A percentile compares a stretch with the other conserved stretches of the same genome.
Evolutionary conservation across 2,888 invertebrate species (phyloP).

Genomic region (Augiades crinisus): DNA sequence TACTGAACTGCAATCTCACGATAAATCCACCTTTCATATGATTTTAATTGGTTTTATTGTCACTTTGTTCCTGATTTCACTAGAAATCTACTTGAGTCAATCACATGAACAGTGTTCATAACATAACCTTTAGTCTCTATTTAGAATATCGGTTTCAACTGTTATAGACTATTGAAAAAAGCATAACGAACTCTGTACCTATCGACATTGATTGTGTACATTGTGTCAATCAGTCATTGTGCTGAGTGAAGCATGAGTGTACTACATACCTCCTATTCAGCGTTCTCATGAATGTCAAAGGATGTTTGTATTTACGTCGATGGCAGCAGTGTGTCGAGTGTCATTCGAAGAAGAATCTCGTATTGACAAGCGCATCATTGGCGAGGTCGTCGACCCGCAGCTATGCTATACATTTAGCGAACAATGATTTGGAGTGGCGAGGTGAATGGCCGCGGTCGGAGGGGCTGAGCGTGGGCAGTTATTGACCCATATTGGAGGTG

Average conservation of each 20-base stretch:
- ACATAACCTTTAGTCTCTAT: not conserved
- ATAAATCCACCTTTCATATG: not conserved
- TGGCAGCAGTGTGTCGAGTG: slow-evolving; percentile 64
- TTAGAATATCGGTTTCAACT: not conserved
- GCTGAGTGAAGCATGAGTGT: slow-evolving; percentile 8
- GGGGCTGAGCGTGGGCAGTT: slow-evolving; percentile 81
- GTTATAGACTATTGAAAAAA: slow-evolving; percentile 8
- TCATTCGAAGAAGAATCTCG: slow-evolving; percentile 69
- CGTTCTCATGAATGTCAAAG: slow-evolving; percentile 39
- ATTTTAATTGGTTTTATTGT: not conserved
- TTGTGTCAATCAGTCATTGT: slow-evolving; percentile 17
- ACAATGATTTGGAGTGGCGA: slow-evolving; percentile 80
- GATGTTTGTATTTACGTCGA: slow-evolving; percentile 63
- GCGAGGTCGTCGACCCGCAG: slow-evolving; percentile 63
- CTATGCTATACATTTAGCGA: slow-evolving; percentile 78
- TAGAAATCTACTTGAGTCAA: not conserved
- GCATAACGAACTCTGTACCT: slow-evolving; percentile 7
- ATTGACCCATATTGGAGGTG: slow-evolving; percentile 80
- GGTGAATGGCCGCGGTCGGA: slow-evolving; percentile 77
- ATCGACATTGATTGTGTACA: not conserved
- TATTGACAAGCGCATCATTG: slow-evolving; percentile 59
- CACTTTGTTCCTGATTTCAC: not conserved
- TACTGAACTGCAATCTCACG: not conserved
- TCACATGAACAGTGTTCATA: not conserved
- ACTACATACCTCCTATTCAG: slow-evolving; percentile 19